Conservation (phyloP, 2,797 vertebrate genomes). For the Morelia viridis region DNA sequence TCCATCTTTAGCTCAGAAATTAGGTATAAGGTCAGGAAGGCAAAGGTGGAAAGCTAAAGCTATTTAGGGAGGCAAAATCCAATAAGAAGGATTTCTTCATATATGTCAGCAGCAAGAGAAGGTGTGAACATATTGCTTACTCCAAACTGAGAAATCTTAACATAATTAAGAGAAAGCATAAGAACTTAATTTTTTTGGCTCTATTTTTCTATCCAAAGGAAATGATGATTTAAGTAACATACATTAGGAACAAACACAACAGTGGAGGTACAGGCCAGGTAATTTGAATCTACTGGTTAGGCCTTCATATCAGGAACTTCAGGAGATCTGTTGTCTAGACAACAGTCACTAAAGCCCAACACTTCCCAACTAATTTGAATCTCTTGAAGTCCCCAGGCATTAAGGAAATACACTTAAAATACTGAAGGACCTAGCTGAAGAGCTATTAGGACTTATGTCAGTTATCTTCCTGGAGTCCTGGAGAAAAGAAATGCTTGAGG, state of each 20-base stretch:
- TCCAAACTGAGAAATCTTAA: background rate
- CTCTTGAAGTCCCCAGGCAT: background rate
- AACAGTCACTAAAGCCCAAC: background rate
- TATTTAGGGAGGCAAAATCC: background rate
- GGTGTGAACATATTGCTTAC: background rate
- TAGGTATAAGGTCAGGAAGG: background rate
- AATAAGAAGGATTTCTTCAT: background rate
- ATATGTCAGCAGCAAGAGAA: background rate
- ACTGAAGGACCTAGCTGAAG: background rate
- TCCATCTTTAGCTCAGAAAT: background rate
- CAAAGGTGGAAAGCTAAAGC: background rate
- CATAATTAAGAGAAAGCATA: background rate
- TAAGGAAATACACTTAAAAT: background rate
- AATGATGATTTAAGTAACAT: background rate
- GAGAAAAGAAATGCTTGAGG: background rate
- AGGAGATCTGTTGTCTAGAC: background rate
- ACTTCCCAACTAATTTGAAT: background rate
- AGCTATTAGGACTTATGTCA: background rate
- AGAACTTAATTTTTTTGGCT: background rate
- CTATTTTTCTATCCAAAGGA: background rate
- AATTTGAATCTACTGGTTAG: background rate
- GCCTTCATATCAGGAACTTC: background rate
- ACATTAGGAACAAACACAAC: background rate
- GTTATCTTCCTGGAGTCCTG: background rate
- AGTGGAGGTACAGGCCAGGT: background rate